Percentiles rank a stretch among this genome's conserved stretches.
Evolutionary conservation across 2,113 vertebrate genomes (phyloP).

Genomic region (Sarotherodon lohbergeri): DNA sequence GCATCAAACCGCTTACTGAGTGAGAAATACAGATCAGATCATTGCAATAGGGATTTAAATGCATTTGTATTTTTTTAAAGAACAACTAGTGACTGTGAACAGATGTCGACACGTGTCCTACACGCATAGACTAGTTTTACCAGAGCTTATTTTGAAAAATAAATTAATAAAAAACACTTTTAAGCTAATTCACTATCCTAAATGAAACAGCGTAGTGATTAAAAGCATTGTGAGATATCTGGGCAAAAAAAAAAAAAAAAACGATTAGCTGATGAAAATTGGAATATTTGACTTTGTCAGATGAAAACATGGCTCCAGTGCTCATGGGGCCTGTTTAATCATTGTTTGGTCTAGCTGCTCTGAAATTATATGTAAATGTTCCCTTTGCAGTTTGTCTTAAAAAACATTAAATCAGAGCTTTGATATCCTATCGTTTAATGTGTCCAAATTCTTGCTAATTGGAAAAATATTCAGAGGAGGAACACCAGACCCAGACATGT

Average conservation of each 20-base stretch:
- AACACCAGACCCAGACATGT: neutral
- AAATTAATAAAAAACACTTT: neutral
- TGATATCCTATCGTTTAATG: neutral
- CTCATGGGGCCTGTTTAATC: neutral
- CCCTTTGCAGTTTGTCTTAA: neutral
- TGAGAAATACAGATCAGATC: neutral
- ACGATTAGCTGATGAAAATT: neutral
- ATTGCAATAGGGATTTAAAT: neutral
- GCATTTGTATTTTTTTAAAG: neutral
- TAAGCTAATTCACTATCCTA: neutral
- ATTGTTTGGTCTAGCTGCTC: neutral
- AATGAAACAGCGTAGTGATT: neutral
- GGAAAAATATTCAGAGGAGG: neutral
- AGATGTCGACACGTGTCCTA: neutral
- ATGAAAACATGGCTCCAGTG: neutral
- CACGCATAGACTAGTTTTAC: neutral
- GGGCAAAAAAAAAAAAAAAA: neutral
- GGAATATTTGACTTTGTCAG: neutral
- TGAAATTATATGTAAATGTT: neutral
- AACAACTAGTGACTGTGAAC: neutral
- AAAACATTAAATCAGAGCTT: rapidly evolving
- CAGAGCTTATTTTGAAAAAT: neutral
- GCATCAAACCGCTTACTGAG: neutral
- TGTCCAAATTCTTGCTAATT: neutral
- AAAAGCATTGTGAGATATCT: neutral